These are phyloP conservation scores for Lochmaea crataegi DNA, from an alignment of 2,888 invertebrate species.

Conservation along the genomic window DNA sequence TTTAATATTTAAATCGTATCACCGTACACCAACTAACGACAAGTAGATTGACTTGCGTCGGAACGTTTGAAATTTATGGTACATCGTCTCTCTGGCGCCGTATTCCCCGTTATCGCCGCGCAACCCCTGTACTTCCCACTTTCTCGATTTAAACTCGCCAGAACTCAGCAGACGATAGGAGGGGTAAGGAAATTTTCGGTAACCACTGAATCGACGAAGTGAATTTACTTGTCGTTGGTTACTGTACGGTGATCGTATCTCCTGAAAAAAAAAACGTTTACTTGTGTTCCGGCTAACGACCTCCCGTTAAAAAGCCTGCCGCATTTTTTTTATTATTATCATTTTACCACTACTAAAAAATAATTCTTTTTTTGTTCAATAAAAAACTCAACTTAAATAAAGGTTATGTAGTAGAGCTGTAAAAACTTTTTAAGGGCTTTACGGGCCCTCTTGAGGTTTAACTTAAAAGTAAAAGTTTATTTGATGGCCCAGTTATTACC, in stretches of 20 bases:
- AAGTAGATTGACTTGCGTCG: no score
- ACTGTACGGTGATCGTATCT: no score
- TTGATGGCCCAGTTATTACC: slow-evolving; percentile 25
- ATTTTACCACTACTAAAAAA: slow-evolving; percentile 20
- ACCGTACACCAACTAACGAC: no score
- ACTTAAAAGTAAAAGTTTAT: slow-evolving; percentile 29
- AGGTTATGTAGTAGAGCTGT: slow-evolving; percentile 23
- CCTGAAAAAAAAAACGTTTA: neutral
- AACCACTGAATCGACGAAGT: no score
- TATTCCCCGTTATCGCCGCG: no score
- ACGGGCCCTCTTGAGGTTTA: slow-evolving; percentile 24
- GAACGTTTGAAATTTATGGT: no score
- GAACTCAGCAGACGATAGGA: no score
- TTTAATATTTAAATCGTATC: neutral
- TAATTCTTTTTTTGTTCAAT: slow-evolving; percentile 21
- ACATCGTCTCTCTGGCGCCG: no score
- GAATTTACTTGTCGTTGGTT: no score
- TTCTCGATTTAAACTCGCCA: no score
- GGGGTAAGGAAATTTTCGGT: no score
- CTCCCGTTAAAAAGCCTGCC: neutral
- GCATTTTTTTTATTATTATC: slow-evolving; percentile 6
- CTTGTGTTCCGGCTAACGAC: neutral
- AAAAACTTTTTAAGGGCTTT: slow-evolving; percentile 32
- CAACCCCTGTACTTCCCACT: no score
- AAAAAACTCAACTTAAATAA: slow-evolving; percentile 22